These are phyloP conservation scores for Bombus sylvicola DNA, from an alignment of 1,140 invertebrate genomes.

Conservation along the genomic window DNA sequence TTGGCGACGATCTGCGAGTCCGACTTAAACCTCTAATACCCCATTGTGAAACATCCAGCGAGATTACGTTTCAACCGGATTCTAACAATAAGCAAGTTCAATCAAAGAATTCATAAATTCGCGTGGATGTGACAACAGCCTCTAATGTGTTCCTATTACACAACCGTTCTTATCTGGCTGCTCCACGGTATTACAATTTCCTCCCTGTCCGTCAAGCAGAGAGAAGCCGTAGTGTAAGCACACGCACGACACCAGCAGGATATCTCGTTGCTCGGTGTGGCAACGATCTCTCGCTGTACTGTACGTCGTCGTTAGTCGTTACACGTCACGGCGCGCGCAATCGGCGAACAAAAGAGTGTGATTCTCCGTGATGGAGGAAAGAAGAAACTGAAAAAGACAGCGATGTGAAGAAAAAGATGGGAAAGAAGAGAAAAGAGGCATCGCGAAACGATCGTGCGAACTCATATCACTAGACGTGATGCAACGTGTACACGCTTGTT, in stretches of 20 bases:
- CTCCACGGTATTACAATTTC: neutral
- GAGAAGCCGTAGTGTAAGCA: neutral
- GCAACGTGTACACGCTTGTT: slow-evolving; percentile 33
- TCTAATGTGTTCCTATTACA: neutral
- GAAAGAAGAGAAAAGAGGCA: slow-evolving; percentile 4
- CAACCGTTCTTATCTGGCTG: slow-evolving; percentile 13
- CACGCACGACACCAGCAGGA: slow-evolving; percentile 9
- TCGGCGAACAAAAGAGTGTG: slow-evolving; percentile 38
- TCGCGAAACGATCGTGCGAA: slow-evolving; percentile 44
- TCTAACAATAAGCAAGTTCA: neutral
- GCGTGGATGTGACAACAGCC: slow-evolving; percentile 2
- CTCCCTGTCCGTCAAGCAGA: slow-evolving; percentile 14
- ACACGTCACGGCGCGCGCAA: slow-evolving; percentile 20
- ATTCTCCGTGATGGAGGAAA: slow-evolving; percentile 33
- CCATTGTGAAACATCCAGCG: neutral
- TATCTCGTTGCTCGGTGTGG: slow-evolving; percentile 20
- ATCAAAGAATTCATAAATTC: slow-evolving; percentile 22
- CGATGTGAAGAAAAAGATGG: neutral
- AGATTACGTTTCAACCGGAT: no score
- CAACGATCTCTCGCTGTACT: neutral
- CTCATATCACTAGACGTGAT: slow-evolving; percentile 40
- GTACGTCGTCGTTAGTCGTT: neutral
- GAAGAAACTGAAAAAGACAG: neutral
- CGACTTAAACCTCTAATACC: neutral
- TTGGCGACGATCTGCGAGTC: neutral